A percentile compares a stretch with the other conserved stretches of the same genome.
These are phyloP conservation scores for Rotaria magnacalcarata DNA, from an alignment of 2,888 invertebrate genomes.

Conservation along the genomic window DNA sequence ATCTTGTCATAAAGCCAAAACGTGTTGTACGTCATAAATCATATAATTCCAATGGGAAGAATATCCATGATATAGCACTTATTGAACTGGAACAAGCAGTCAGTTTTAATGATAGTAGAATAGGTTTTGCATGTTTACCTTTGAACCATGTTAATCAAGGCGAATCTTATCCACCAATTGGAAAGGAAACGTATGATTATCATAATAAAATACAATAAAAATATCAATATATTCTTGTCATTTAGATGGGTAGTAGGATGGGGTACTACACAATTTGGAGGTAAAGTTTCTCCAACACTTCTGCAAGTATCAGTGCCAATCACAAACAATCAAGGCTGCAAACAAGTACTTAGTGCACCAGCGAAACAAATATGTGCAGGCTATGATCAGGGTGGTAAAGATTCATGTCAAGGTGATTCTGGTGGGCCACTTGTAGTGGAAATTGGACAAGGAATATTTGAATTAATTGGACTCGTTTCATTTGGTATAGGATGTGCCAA, in stretches of 20 bases:
- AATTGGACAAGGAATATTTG: not conserved
- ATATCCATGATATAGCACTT: not conserved
- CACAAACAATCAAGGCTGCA: not conserved
- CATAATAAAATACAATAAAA: not conserved
- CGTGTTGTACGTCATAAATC: not conserved
- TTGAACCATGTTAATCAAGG: not conserved
- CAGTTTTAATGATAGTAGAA: not conserved
- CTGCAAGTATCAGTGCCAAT: not conserved
- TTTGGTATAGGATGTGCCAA: not conserved
- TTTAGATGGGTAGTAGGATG: not conserved
- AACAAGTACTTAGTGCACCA: not conserved
- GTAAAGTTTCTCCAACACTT: not conserved
- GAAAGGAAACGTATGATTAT: not conserved
- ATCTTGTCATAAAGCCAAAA: not conserved
- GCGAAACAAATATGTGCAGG: slow-evolving; percentile 38
- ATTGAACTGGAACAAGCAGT: not conserved
- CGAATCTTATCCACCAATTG: not conserved
- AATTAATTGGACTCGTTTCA: slow-evolving; percentile 31
- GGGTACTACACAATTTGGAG: not conserved
- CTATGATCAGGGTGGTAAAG: not conserved
- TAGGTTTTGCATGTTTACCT: not conserved
- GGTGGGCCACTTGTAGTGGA: slow-evolving; percentile 7
- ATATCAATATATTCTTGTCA: not conserved
- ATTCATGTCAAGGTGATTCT: slow-evolving; percentile 3
- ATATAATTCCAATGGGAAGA: not conserved